Conservation (phyloP, 1,140 invertebrate species). For the Idris sp. region DNA sequence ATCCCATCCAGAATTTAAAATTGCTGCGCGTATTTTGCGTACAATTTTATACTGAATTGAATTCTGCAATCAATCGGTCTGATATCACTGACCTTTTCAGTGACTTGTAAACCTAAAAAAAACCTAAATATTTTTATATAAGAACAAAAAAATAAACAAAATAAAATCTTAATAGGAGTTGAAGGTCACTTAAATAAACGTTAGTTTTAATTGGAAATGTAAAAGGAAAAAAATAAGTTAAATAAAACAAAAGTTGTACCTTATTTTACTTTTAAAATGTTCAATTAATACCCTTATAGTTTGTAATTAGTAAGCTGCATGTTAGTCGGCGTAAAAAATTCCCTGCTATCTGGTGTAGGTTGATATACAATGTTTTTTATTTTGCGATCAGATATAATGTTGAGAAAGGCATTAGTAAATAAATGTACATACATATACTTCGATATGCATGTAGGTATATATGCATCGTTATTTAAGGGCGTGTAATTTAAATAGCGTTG, state of each 20-base stretch:
- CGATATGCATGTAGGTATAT: slow-evolving; percentile 17
- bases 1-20: slow-evolving; percentile 39
- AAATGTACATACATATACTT: slow-evolving; percentile 4
- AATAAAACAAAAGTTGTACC: too few species aligned
- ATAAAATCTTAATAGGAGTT: too few species aligned
- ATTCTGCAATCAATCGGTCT: slow-evolving; percentile 9
- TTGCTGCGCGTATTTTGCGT: slow-evolving; percentile 10
- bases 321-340: slow-evolving; percentile 32
- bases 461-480: slow-evolving; percentile 27
- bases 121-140: too few species aligned
- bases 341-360: slow-evolving; percentile 27
- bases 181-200: too few species aligned
- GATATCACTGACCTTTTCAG: slow-evolving; percentile 19
- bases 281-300: too few species aligned
- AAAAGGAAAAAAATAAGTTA: too few species aligned
- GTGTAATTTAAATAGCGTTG: slow-evolving; percentile 29
- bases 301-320: slow-evolving; percentile 53
- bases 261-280: too few species aligned
- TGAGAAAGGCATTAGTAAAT: slow-evolving; percentile 9
- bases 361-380: slow-evolving; percentile 10
- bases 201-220: too few species aligned
- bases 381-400: slow-evolving; percentile 19
- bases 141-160: too few species aligned
- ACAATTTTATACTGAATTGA: slow-evolving; percentile 1
- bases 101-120: too few species aligned